Conservation (phyloP, 2,888 invertebrate species). For the Portevinia maculata region DNA sequence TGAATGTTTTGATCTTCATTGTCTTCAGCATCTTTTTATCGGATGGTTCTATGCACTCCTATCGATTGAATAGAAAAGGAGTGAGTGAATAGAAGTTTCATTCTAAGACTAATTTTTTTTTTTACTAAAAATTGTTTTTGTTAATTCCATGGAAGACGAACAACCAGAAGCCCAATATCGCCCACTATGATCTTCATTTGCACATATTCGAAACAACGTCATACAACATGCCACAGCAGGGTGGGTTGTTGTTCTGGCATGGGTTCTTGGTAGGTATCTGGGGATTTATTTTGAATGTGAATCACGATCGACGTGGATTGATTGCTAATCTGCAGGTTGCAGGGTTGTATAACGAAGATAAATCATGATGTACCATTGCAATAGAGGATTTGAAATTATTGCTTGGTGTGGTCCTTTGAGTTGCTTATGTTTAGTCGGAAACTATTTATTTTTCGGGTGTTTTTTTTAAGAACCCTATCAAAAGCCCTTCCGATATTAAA, state of each 20-base stretch:
- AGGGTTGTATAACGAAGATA: background rate
- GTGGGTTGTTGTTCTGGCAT: conserved; percentile 13
- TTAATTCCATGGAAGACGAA: conserved; percentile 59
- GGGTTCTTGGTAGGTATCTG: background rate
- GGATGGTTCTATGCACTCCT: conserved; percentile 29
- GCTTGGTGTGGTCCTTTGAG: no score
- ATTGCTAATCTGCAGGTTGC: conserved; percentile 11
- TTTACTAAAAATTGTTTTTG: background rate
- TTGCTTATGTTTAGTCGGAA: no score
- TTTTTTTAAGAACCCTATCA: no score
- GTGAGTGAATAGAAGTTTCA: conserved; percentile 23
- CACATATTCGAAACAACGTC: conserved; percentile 40
- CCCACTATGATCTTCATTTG: conserved; percentile 71
- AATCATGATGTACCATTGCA: background rate
- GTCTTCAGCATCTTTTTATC: conserved; percentile 68
- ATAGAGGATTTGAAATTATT: background rate
- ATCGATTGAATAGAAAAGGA: conserved; percentile 22
- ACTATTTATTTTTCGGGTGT: no score
- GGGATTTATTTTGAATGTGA: conserved; percentile 27
- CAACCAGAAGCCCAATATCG: conserved; percentile 69
- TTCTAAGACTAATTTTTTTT: conserved; percentile 21
- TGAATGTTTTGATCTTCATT: conserved; percentile 73
- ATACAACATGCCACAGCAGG: conserved; percentile 43
- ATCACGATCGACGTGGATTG: conserved; percentile 46
- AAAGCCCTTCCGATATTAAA: no score